Evolutionary conservation across 2,797 vertebrate species (phyloP).

Genomic region (Zonotrichia albicollis): DNA sequence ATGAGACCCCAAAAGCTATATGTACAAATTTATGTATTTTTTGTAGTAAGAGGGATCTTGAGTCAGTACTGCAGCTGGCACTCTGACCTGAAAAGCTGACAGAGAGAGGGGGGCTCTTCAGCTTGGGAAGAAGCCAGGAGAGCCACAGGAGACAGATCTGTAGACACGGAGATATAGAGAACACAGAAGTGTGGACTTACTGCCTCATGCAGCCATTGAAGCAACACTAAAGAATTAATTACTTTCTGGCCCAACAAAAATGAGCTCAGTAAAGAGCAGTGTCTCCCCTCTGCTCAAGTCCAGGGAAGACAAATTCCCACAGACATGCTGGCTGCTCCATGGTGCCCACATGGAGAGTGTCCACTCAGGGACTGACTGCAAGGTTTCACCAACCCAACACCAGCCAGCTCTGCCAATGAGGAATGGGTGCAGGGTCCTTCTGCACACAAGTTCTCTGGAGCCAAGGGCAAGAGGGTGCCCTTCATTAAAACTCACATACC

Average conservation of each 20-base stretch:
- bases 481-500: not conserved
- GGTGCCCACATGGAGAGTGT: not conserved
- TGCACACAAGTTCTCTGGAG: rapidly evolving
- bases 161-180: not conserved
- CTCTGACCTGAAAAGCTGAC: not conserved
- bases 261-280: not conserved
- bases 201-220: not conserved
- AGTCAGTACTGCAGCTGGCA: not conserved
- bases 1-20: not conserved
- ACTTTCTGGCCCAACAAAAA: not conserved
- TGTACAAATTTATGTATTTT: not conserved
- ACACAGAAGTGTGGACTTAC: not conserved
- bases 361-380: not conserved
- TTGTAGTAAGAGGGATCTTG: not conserved
- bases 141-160: not conserved
- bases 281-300: not conserved
- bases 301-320: not conserved
- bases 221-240: rapidly evolving
- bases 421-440: not conserved
- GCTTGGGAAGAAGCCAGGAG: not conserved
- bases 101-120: not conserved
- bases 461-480: rapidly evolving
- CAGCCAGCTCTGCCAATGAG: not conserved
- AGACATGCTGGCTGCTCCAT: rapidly evolving
- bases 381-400: not conserved